A percentile compares a stretch with the other conserved stretches of the same genome.
These are phyloP conservation scores for Spermophilus dauricus DNA, from an alignment of 2,113 vertebrate species.

Conservation along the genomic window DNA sequence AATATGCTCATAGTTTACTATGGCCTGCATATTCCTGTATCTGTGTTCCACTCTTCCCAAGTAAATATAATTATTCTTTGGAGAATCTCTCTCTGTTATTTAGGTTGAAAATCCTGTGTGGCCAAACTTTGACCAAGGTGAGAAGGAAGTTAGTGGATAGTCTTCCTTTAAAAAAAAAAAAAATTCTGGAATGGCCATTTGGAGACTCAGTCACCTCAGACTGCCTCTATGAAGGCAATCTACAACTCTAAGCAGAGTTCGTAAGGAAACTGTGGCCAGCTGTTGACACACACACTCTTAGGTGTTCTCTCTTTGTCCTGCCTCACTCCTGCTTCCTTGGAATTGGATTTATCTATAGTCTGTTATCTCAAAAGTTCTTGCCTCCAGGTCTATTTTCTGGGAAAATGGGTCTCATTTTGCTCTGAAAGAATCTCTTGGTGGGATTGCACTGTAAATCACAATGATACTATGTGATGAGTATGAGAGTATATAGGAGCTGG, in stretches of 20 bases:
- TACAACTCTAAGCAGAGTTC: not conserved
- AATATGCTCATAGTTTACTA: not conserved
- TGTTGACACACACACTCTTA: not conserved
- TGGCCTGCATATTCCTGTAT: not conserved
- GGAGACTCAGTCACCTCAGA: not conserved
- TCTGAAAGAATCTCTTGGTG: not conserved
- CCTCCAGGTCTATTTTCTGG: not conserved
- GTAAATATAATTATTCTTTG: not conserved
- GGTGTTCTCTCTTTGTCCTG: not conserved
- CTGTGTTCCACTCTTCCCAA: not conserved
- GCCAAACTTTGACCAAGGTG: not conserved
- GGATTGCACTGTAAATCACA: not conserved
- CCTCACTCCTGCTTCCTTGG: not conserved
- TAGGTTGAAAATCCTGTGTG: not conserved
- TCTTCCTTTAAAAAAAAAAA: no score
- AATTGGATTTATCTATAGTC: not conserved
- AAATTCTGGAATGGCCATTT: not conserved
- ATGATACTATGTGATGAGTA: not conserved
- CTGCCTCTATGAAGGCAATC: not conserved
- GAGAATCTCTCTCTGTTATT: not conserved
- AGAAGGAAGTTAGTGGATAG: not conserved
- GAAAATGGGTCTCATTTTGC: not conserved
- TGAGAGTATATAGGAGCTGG: not conserved
- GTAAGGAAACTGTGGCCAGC: not conserved
- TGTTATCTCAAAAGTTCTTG: not conserved